A percentile compares a stretch with the other conserved stretches of the same genome.
Evolutionary conservation across 2,797 vertebrate genomes (phyloP).

Genomic region (Gambusia yucatana): DNA sequence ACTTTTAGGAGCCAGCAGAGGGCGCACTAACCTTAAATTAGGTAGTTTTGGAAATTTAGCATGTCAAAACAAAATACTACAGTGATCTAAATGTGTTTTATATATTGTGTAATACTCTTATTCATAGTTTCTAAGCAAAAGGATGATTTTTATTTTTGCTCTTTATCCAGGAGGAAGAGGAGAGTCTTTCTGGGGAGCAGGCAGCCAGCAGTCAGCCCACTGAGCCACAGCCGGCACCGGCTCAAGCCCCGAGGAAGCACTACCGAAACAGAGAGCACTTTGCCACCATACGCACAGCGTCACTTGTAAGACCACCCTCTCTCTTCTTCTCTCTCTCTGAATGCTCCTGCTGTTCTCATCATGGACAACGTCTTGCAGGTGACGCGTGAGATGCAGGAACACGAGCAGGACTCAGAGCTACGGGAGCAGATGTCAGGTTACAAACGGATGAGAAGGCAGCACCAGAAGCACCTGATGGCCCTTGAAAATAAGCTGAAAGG

Average conservation of each 20-base stretch:
- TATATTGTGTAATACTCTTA: not conserved
- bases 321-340: not conserved
- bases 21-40: not conserved
- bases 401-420: constrained; percentile 97
- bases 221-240: constrained; percentile 88
- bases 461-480: constrained; percentile 98
- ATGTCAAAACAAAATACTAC: not conserved
- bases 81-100: not conserved
- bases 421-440: constrained; percentile 99
- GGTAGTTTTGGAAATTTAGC: not conserved
- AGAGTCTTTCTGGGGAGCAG: constrained; percentile 89
- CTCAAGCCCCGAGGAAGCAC: constrained; percentile 90
- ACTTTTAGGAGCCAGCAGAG: not conserved
- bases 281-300: constrained; percentile 97
- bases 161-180: constrained; percentile 86
- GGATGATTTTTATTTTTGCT: constrained; percentile 13
- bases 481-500: constrained; percentile 98
- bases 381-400: constrained; percentile 98
- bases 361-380: constrained; percentile 78
- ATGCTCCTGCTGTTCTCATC: not conserved
- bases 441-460: constrained; percentile 97
- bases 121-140: not conserved
- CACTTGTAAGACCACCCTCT: constrained; percentile 83
- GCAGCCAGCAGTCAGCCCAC: constrained; percentile 84
- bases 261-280: constrained; percentile 98